These are phyloP conservation scores for Muscicapa comitata DNA, from an alignment of 2,797 vertebrate species.

Conservation along the genomic window DNA sequence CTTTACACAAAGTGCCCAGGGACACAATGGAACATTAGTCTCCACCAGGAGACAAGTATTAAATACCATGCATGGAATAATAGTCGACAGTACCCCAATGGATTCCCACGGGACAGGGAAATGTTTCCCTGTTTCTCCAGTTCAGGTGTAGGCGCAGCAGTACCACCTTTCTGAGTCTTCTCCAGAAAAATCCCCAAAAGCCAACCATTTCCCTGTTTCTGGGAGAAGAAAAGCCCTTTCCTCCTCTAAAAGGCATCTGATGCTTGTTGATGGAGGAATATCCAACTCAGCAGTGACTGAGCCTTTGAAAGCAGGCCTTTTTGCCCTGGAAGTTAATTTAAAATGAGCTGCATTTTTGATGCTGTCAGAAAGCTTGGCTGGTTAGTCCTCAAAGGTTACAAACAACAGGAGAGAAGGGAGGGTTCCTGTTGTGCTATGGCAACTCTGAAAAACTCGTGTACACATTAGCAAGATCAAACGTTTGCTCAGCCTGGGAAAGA, in stretches of 20 bases:
- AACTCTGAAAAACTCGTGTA: background rate
- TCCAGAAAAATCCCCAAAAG: background rate
- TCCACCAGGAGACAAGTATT: background rate
- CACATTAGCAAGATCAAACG: background rate
- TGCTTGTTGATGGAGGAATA: background rate
- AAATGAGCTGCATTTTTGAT: background rate
- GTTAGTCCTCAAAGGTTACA: background rate
- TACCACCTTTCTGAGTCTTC: background rate
- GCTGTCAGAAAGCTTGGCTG: background rate
- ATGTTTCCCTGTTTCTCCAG: background rate
- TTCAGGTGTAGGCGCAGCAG: background rate
- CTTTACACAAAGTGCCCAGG: background rate
- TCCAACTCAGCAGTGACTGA: background rate
- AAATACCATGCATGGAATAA: background rate
- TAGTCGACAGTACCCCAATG: background rate
- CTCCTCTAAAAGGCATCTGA: background rate
- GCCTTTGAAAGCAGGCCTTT: background rate
- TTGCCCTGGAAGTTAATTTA: background rate
- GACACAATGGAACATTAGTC: background rate
- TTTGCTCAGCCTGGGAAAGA: conserved; percentile 21
- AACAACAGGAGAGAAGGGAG: background rate
- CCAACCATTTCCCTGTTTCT: background rate
- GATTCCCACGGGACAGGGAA: background rate
- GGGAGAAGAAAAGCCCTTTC: background rate
- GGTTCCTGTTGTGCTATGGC: background rate